Percentiles rank a stretch among this genome's conserved stretches.
These are phyloP conservation scores for Gambusia yucatana DNA, from an alignment of 2,797 vertebrate genomes.

Conservation along the genomic window DNA sequence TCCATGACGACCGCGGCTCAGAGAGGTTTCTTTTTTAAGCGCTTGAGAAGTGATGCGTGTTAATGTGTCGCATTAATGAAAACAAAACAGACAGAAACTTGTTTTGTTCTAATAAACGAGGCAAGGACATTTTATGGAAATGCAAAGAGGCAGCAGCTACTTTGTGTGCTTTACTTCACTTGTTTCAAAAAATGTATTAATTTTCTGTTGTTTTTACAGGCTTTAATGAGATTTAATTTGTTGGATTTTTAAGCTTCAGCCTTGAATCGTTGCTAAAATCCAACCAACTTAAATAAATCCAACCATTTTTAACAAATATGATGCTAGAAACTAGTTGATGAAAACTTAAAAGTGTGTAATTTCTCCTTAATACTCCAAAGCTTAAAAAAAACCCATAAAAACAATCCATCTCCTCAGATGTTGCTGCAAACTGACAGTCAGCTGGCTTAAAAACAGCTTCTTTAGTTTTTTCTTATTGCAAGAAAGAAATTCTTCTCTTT, in stretches of 20 bases:
- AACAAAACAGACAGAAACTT: slow-evolving; percentile 10
- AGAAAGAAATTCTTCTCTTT: background rate
- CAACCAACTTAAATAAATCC: background rate
- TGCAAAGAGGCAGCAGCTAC: slow-evolving; percentile 8
- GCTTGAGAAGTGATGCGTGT: slow-evolving; percentile 48
- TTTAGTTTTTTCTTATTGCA: background rate
- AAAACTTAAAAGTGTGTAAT: background rate
- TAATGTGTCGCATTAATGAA: slow-evolving; percentile 41
- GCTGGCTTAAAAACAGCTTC: background rate
- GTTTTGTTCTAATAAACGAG: slow-evolving; percentile 5
- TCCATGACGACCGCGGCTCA: slow-evolving; percentile 51
- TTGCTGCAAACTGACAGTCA: background rate
- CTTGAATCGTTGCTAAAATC: background rate
- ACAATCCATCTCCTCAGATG: background rate
- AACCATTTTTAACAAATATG: background rate
- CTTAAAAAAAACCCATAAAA: background rate
- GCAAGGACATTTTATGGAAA: slow-evolving; percentile 21
- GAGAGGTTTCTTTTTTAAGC: slow-evolving; percentile 42
- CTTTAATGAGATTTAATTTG: background rate
- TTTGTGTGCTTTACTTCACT: slow-evolving; percentile 21
- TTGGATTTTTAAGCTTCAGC: background rate
- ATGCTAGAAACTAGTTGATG: background rate
- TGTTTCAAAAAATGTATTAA: background rate
- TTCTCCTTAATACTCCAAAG: background rate
- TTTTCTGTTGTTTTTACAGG: background rate